Conservation (phyloP, 2,797 vertebrate genomes). For the Xiphorhynchus erythropygius region DNA sequence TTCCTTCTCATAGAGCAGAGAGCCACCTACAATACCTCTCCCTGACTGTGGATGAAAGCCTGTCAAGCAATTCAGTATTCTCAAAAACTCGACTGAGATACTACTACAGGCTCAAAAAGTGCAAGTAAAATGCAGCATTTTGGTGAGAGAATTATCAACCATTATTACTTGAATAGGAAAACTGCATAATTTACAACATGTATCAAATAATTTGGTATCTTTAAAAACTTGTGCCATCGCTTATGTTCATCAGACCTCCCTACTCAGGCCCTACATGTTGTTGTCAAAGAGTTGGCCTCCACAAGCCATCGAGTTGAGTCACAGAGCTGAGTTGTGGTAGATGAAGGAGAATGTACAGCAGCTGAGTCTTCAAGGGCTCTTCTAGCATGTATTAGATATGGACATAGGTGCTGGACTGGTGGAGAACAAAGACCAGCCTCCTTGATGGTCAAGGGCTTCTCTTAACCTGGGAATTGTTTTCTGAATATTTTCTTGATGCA, state of each 20-base stretch:
- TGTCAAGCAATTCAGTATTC: not conserved
- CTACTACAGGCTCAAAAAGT: not conserved
- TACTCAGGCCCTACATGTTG: not conserved
- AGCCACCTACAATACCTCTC: not conserved
- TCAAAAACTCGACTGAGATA: not conserved
- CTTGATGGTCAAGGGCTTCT: not conserved
- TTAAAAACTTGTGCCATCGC: not conserved
- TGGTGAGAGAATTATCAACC: not conserved
- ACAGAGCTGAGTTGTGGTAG: not conserved
- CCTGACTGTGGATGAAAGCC: not conserved
- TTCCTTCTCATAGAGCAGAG: not conserved
- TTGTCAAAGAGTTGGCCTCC: not conserved
- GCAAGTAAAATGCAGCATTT: not conserved
- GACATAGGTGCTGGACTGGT: not conserved
- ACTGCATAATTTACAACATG: not conserved
- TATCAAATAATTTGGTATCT: not conserved
- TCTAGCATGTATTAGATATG: not conserved
- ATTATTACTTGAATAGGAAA: not conserved
- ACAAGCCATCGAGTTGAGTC: accelerated
- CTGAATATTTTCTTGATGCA: not conserved
- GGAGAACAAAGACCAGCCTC: not conserved
- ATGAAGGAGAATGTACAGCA: not conserved
- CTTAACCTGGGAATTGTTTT: not conserved
- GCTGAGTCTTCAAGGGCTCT: not conserved
- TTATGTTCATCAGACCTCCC: not conserved